Base-by-base conservation (phyloP, 2,888 invertebrate species). In the Blastobasis lacticolella region DNA sequence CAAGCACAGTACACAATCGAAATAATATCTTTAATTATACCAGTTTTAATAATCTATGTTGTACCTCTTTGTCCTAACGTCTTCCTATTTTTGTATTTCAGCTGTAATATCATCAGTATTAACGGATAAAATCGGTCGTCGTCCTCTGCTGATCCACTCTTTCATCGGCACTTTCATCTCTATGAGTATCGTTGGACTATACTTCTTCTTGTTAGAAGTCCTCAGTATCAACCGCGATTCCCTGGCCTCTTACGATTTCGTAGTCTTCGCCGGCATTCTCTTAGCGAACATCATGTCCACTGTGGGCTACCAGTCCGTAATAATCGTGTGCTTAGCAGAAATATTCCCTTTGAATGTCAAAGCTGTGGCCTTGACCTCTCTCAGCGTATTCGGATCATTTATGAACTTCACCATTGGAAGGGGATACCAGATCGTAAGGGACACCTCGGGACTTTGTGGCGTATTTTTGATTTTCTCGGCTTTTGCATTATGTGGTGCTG, bases 341-440 rank as follows among this genome's bases (percentile, higher is more conserved):
- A 69, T 90, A 7, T 91, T 90, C 54, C 88, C 91, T 0, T 75
- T 90, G 4, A 90, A 90, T 58, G 84, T 90, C 0, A 90, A 90
- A 63, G 86, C 89, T 1, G 64, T 84, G 0, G 90, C 90, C 0
- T 82, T 90, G 52, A 88, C 89, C 0, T 57, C 80, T 0, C 69
- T 80, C 0, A 89, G 82, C 53, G 69, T 90, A 6, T 79, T 84
- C 57, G 80, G 83, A 0, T 88, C 90, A 0, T 45, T 87, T 0
- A 62, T 87, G 9, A 88, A 88, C 1, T 90, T 89, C 59, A 49
- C 79, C 1, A 78, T 88, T 0, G 81, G 87, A 0, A 89, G 89
- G 62, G 70, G 84, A 38, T 90, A 90, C 58, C 90, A 90, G 58
- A 67, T 80, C n/a, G 62, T 90, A 0, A 81, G 86, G 50, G 82